phyloP scores from a whole-genome alignment of 2,113 vertebrate species.

The Channa maculata region DNA sequence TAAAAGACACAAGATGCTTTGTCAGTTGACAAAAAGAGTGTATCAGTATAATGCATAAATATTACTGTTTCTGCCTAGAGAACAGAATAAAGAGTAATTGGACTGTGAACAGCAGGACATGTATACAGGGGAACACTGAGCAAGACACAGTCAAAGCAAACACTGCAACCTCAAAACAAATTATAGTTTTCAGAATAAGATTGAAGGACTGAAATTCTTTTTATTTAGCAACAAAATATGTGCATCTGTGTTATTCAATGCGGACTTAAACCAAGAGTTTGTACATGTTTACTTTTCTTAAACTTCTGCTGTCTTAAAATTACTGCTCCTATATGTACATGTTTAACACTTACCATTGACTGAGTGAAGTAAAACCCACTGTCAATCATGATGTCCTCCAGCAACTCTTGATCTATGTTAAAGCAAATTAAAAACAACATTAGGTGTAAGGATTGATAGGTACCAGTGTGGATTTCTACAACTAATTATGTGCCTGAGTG shows the following conservation, averaged over 20 bases:
- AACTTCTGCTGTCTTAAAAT: conserved; percentile 4
- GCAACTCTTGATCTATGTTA: conserved; percentile 90
- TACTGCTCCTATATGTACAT: not conserved
- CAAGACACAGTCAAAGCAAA: conserved; percentile 4
- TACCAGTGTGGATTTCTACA: conserved; percentile 22
- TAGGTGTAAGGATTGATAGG: conserved; percentile 14
- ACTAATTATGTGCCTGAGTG: conserved; percentile 32
- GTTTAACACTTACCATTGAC: conserved; percentile 85
- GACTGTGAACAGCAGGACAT: conserved; percentile 34
- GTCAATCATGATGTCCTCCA: conserved; percentile 91
- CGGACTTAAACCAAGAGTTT: not conserved
- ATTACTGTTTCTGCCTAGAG: conserved; percentile 38
- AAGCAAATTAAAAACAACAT: conserved; percentile 48
- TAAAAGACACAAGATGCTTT: conserved; percentile 46
- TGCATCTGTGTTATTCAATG: conserved; percentile 5
- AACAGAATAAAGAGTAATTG: conserved; percentile 45
- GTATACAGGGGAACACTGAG: conserved; percentile 26
- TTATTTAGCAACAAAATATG: not conserved
- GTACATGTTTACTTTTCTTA: not conserved
- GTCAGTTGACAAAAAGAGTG: conserved; percentile 48
- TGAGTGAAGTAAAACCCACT: conserved; percentile 84
- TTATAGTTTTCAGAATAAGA: not conserved
- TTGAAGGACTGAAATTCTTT: not conserved
- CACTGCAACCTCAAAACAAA: not conserved
- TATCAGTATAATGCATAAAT: conserved; percentile 48